phyloP scores from a whole-genome alignment of 2,888 invertebrate species.

The Acleris sparsana region DNA sequence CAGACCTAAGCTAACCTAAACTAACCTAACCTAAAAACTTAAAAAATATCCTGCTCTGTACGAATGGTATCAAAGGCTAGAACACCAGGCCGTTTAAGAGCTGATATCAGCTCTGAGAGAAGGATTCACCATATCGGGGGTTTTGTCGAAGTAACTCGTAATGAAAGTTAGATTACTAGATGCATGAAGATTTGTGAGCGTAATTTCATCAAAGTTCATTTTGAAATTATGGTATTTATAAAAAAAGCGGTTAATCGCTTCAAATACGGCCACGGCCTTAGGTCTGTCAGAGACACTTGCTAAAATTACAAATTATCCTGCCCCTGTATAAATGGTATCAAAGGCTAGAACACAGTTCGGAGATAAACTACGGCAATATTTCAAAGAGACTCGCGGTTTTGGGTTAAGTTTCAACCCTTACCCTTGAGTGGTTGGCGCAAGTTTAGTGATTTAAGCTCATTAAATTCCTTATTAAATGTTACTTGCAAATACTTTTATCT shows the following conservation, averaged over 20 bases:
- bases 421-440: constrained; percentile 36
- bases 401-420: constrained; percentile 52
- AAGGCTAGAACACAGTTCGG: constrained; percentile 44
- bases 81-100: constrained; percentile 19
- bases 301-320: constrained; percentile 47
- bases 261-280: constrained; percentile 21
- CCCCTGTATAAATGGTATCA: constrained; percentile 54
- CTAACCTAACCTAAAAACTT: too few relatives aligned
- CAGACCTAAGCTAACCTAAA: too few relatives aligned
- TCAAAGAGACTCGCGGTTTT: constrained; percentile 55
- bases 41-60: constrained; percentile 48
- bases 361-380: constrained; percentile 59
- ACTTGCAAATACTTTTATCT: too few relatives aligned
- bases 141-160: too few relatives aligned
- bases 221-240: too few relatives aligned
- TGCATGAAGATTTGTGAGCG: too few relatives aligned
- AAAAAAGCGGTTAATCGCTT: constrained; percentile 10
- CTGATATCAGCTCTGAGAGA: too few relatives aligned
- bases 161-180: too few relatives aligned
- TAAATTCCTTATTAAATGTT: neutral
- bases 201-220: too few relatives aligned
- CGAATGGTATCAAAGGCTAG: constrained; percentile 55
- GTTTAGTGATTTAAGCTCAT: constrained; percentile 21
- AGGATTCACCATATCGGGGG: too few relatives aligned
- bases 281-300: constrained; percentile 31